Percentiles rank a stretch among this genome's conserved stretches.
Evolutionary conservation across 2,888 invertebrate genomes (phyloP).

Genomic region (Mesopsocus fuscifrons): DNA sequence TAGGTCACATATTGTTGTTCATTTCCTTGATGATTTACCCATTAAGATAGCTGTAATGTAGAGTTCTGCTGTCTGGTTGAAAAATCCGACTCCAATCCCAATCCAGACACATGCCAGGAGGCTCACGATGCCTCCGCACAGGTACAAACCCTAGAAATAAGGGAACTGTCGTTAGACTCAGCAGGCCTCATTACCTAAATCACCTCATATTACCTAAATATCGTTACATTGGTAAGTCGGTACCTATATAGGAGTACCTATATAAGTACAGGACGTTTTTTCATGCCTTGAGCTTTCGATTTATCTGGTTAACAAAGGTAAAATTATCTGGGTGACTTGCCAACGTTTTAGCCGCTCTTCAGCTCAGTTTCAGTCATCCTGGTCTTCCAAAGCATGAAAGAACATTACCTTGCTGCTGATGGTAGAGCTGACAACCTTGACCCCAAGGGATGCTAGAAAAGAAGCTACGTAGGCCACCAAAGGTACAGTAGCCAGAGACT

Average conservation of each 20-base stretch:
- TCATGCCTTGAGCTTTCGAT: no score
- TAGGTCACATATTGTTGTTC: no score
- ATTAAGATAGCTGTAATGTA: slow-evolving; percentile 52
- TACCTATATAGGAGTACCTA: no score
- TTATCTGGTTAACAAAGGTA: no score
- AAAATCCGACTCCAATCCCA: slow-evolving; percentile 34
- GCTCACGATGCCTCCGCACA: slow-evolving; percentile 44
- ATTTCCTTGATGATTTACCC: slow-evolving; percentile 30
- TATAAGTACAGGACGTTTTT: no score
- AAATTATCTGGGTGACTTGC: no score
- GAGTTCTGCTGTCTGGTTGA: slow-evolving; percentile 37
- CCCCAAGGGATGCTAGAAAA: slow-evolving; percentile 51
- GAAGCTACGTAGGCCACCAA: slow-evolving; percentile 58
- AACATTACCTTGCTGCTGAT: slow-evolving; percentile 55
- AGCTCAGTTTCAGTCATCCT: no score
- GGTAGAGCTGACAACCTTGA: slow-evolving; percentile 43
- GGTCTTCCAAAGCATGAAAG: not conserved
- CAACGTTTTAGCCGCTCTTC: no score
- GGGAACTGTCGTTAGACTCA: no score
- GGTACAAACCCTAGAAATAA: slow-evolving; percentile 35
- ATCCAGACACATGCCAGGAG: slow-evolving; percentile 49
- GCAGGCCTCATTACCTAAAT: no score
- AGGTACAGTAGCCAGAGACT: slow-evolving; percentile 59
- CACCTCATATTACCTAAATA: no score
- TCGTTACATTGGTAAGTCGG: no score